Evolutionary conservation across 2,888 invertebrate species (phyloP), one percentile per base, ranked within the genome.

Genomic region (Dynastes maya): DNA sequence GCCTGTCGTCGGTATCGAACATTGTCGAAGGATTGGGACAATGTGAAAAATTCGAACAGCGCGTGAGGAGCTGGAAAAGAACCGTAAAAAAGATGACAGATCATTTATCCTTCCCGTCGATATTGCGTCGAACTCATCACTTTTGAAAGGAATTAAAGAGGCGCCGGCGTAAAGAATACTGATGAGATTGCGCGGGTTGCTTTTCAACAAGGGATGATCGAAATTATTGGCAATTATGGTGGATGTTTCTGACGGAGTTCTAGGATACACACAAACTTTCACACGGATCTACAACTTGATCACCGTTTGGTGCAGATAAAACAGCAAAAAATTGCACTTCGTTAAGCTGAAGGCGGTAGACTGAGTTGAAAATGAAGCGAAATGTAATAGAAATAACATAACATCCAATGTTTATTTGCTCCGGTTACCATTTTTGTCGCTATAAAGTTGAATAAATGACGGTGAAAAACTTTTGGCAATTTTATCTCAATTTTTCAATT

Each of bases 31-130:
- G 55, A 58, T 58, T 22, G 55, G 55, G 22, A 22, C 22, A 22
- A 58, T 27, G 55, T 58, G 55, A 58, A 58, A 58, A 58, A 58
- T 58, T 58, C 55, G 55, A 22, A 22, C 22, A 58, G 55, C 8
- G 55, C 55, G 55, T 58, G 55, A 58, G 16, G 22, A 58, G 8
- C 55, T 58, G 55, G 22, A 58, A 58, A 22, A 58, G 22, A 51
- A 16, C 22, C 55, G 22, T 6, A 16, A 58, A 58, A 58, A 58
- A 22, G 55, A 58, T 58, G 55, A 22, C 55, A 58, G 55, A 58
- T 22, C 55, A 58, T 58, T 58, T 58, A 58, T 58, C 9, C 22
- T 22, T 16, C 55, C 55, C 55, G 55, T 8, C 22, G 22, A 58
- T 58, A 58, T 22, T 58, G 55, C 55, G 55, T 58, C 8, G 22